Evolutionary conservation across 53 echinoderm and acorn worm species (phyloP).

Genomic region (Luidia sarsii): DNA sequence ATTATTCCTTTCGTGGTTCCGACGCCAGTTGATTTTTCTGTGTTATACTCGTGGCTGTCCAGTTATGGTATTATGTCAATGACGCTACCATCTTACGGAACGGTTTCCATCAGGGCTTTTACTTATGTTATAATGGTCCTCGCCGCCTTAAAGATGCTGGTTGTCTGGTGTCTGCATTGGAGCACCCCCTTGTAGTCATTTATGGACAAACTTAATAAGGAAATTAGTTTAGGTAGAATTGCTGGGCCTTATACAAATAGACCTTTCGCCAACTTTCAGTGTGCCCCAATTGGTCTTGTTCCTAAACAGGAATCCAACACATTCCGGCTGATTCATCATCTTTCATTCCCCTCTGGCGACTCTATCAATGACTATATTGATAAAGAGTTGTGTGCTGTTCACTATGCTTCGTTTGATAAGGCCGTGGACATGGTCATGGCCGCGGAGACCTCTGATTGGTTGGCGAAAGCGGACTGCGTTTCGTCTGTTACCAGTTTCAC

Average conservation of each 20-base stretch:
- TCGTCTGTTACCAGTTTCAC: slow-evolving; percentile 18
- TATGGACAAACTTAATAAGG: neutral
- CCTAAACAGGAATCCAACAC: neutral
- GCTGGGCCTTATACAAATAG: slow-evolving; percentile 3
- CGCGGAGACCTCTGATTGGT: neutral
- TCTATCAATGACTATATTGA: slow-evolving; percentile 13
- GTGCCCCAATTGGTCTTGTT: neutral
- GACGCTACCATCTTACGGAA: neutral
- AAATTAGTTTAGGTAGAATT: neutral
- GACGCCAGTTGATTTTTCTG: neutral
- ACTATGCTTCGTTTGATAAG: neutral
- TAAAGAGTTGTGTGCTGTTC: neutral
- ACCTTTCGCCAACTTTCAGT: slow-evolving; percentile 2
- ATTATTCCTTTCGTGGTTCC: neutral
- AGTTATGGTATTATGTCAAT: neutral
- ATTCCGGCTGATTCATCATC: slow-evolving; percentile 7
- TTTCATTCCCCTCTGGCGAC: slow-evolving; percentile 6
- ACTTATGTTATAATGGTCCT: neutral
- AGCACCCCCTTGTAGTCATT: neutral
- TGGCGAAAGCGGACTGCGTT: slow-evolving; percentile 15
- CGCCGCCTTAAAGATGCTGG: neutral
- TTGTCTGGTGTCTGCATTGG: neutral
- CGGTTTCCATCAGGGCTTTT: neutral
- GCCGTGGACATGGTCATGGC: neutral
- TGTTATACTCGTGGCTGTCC: neutral